Evolutionary conservation across 2,113 vertebrate species (phyloP).

Genomic region (Euleptes europaea): DNA sequence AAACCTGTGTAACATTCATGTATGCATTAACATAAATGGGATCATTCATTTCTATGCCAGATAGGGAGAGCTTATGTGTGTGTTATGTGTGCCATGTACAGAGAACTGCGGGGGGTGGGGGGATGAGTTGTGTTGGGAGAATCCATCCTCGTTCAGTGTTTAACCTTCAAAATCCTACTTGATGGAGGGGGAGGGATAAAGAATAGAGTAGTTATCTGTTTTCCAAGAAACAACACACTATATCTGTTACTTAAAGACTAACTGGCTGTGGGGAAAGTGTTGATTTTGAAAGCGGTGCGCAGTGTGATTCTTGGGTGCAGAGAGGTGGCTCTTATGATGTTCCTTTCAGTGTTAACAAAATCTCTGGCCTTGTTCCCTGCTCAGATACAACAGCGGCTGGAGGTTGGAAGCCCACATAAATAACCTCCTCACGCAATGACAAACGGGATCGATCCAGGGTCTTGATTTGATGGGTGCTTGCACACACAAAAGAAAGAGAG

Average conservation of each 20-base stretch:
- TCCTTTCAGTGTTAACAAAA: conserved; percentile 99
- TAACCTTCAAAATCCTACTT: conserved; percentile 98
- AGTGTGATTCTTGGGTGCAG: conserved; percentile 86
- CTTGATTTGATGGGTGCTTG: conserved; percentile 95
- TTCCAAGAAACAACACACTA: conserved; percentile 99
- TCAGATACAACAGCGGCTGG: conserved; percentile 96
- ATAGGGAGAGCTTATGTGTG: conserved; percentile 83
- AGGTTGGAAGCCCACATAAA: conserved; percentile 99
- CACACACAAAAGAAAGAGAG: conserved; percentile 80
- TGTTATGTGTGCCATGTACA: conserved; percentile 62
- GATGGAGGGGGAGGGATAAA: conserved; percentile 91
- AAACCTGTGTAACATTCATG: conserved; percentile 99
- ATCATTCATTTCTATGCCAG: conserved; percentile 97
- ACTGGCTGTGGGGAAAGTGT: conserved; percentile 95
- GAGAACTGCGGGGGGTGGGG: background rate
- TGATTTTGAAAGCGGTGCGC: conserved; percentile 88
- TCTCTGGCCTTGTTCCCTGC: conserved; percentile 96
- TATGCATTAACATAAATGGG: conserved; percentile 99
- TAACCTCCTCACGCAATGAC: conserved; percentile 96
- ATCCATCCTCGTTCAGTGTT: conserved; percentile 92
- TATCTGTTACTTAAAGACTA: conserved; percentile 99
- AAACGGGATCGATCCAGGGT: conserved; percentile 93
- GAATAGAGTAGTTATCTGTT: conserved; percentile 99
- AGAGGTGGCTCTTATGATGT: conserved; percentile 93
- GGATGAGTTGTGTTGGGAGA: conserved; percentile 73